These are phyloP conservation scores for Callyntrura sp. DNA, from an alignment of 2,888 invertebrate species.

Conservation along the genomic window DNA sequence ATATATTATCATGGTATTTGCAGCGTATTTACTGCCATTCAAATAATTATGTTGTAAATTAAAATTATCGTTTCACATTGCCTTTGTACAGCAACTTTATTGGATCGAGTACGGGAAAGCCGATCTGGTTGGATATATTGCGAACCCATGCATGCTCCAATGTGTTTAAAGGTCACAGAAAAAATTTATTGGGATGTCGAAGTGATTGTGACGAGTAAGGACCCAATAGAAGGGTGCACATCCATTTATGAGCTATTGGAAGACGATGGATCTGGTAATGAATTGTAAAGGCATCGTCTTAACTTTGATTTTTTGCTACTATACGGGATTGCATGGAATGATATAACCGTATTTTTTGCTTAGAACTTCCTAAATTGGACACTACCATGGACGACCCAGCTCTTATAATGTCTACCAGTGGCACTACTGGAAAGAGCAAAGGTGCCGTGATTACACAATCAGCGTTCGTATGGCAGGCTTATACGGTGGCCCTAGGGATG, in stretches of 20 bases:
- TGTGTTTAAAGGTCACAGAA: conserved; percentile 78
- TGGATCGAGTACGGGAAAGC: conserved; percentile 77
- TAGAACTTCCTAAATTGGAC: conserved; percentile 74
- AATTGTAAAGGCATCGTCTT: too few relatives aligned
- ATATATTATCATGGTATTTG: too few relatives aligned
- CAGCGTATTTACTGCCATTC: too few relatives aligned
- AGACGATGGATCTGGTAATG: conserved; percentile 81
- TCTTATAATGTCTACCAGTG: conserved; percentile 78
- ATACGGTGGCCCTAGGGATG: conserved; percentile 31
- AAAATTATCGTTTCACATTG: not conserved
- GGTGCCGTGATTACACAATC: conserved; percentile 79
- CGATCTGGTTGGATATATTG: conserved; percentile 82
- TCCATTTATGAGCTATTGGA: conserved; percentile 79
- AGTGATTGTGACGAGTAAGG: conserved; percentile 79
- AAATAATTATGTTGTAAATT: not conserved
- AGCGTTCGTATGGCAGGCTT: conserved; percentile 62
- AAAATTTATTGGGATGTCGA: conserved; percentile 83
- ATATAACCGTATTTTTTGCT: too few relatives aligned
- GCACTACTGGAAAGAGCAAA: conserved; percentile 78
- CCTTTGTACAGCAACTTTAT: conserved; percentile 77
- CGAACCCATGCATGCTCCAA: conserved; percentile 77
- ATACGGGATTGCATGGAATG: too few relatives aligned
- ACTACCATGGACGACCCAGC: conserved; percentile 68
- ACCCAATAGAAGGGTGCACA: conserved; percentile 78
- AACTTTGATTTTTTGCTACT: too few relatives aligned